A percentile compares a stretch with the other conserved stretches of the same genome.
These are phyloP conservation scores for Tricholaema leucomelas DNA, from an alignment of 2,113 vertebrate species.

Conservation along the genomic window DNA sequence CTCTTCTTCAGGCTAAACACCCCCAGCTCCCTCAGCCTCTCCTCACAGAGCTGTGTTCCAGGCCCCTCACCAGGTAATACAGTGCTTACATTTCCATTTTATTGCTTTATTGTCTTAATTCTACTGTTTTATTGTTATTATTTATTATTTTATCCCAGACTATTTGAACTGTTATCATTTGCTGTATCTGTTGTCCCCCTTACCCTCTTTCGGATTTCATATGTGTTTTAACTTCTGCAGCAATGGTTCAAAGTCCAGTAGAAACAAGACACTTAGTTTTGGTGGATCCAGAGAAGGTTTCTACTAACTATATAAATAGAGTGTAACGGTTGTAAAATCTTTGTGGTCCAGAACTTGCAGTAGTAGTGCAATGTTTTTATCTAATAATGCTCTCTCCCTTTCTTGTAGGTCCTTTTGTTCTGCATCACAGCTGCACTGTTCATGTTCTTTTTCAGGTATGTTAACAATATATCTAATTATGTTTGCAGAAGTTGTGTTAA, in stretches of 20 bases:
- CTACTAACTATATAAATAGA: neutral
- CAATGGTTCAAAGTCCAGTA: neutral
- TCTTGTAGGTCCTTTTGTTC: slow-evolving; percentile 84
- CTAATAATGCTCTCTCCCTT: slow-evolving; percentile 57
- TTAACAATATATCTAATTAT: neutral
- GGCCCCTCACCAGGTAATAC: too few species aligned
- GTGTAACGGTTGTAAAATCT: neutral
- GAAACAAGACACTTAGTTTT: neutral
- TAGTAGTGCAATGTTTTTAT: neutral
- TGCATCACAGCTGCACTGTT: slow-evolving; percentile 86
- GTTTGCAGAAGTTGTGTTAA: neutral
- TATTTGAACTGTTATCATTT: neutral
- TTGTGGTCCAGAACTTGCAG: neutral
- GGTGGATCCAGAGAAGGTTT: neutral
- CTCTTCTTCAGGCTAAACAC: too few species aligned
- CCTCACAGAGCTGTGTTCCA: too few species aligned
- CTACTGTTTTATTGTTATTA: neutral
- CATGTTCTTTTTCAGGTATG: slow-evolving; percentile 90
- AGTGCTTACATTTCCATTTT: neutral
- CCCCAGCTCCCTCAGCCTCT: too few species aligned
- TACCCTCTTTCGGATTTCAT: neutral
- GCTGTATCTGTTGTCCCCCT: neutral
- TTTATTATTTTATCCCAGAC: neutral
- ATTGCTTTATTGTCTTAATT: neutral
- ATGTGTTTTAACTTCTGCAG: neutral